Base-by-base conservation (phyloP, 2,113 vertebrate species). In the Raphicerus campestris region DNA sequence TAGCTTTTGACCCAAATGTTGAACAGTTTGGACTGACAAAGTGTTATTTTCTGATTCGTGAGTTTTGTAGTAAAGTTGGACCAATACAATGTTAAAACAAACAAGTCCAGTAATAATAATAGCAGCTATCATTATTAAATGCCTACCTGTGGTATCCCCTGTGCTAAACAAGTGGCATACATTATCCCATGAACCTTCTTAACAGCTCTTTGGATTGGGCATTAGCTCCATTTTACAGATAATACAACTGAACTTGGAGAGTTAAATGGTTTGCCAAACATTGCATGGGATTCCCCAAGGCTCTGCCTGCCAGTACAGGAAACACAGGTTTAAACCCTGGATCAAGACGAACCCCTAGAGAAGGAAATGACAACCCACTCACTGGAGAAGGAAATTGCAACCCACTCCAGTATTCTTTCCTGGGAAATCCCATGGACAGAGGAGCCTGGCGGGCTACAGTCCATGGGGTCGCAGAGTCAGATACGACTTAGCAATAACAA, bases 151-250 rank as follows among this genome's bases (percentile, higher is more conserved):
- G 28, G 35, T 80, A 73, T 42, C 83, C 7, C n/a, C 66, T 28
- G 17, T 88, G 70, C 56, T 55, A 77, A 85, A 39, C 85, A 61
- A 56, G 39, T 47, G 10, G 24, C 32, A 17, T 26, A 35, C 7
- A 32, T 75, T 60, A 85, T 49, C 30, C 77, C 80, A 32, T 60
- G 94, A 81, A 66, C 66, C 26, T 32, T 91, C 78, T 90, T 63
- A 84, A 30, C n/a, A 56, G n/a, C 53, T 47, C 63, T 84, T 84
- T 55, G 47, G 49, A n/a, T 87, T 87, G 60, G 22, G 16, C n/a
- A n/a, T 87, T 35, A 22, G 30, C 51, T 83, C 84, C 73, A 63
- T 87, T 95, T 96, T 89, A 73, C 39, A 95, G 45, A 49, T 93
- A 22, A 24, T 28, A 95, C 80, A 77, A 81, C 51, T 80, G n/a